Evolutionary conservation across 2,888 invertebrate genomes (phyloP), one percentile per base, ranked within the genome.

Genomic region (Euspilapteryx auroguttella): DNA sequence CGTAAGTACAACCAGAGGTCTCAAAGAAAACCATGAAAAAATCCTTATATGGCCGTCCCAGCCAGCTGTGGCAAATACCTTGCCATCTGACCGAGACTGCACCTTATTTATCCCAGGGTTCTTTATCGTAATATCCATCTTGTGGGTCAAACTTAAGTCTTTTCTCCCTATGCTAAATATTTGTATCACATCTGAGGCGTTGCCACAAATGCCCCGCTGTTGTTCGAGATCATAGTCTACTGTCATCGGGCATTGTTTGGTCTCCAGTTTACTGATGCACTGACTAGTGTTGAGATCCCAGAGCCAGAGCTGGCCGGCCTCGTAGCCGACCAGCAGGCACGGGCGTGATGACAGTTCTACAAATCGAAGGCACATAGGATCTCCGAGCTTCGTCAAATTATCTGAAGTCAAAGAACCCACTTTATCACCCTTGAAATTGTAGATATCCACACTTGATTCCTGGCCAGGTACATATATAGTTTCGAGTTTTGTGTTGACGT

Each of bases 11-110:
- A 82, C 89, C 33, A 90, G 58, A 3, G 83, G 81, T 28, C 86
- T 75, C 21, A 89, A 58, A 29, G 84, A 86, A 52, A 83, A 88
- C 86, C 87, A 88, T 2, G 89, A 89, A 53, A 84, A 89, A 36
- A 89, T 79, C 36, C 89, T 78, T 34, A 89, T 66, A 34, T 83
- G 79, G 2, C 87, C 85, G 47, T 91, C 89, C 86, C 87, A 88
- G 17, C 88, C 86, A 8, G 85, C 90, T 0, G 82, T 77, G 12
- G 82, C 81, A 41, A 89, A 84, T 5, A 90, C 82, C 52, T 86
- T 88, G 3, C 81, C 78, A 52, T 89, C 89, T 0, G 69, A 59
- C 14, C 89, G 77, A 36, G 87, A 75, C 40, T 79, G 79, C 5
- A 89, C 78, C 39, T 81, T 79, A 42, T 86, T 86, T 23, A 84